Evolutionary conservation across 2,888 invertebrate genomes (phyloP).

Genomic region (Theretra japonica): DNA sequence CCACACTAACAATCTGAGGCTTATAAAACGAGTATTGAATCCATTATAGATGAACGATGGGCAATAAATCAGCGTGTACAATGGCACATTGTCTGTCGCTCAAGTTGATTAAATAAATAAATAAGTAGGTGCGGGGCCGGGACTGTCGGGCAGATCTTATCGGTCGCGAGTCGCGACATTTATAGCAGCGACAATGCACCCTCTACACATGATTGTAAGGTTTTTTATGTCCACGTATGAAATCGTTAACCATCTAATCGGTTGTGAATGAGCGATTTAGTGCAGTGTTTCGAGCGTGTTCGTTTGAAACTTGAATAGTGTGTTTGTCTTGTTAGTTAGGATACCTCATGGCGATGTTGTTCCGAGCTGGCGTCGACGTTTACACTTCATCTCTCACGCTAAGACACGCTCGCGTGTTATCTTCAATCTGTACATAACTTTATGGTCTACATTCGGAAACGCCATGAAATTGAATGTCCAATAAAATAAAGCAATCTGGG

Average conservation of each 20-base stretch:
- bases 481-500: conserved; percentile 18
- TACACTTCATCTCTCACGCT: conserved; percentile 56
- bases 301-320: conserved; percentile 51
- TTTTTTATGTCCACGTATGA: conserved; percentile 40
- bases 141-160: conserved; percentile 78
- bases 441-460: conserved; percentile 20
- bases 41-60: conserved; percentile 53
- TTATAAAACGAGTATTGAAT: conserved; percentile 49
- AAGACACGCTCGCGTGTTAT: neutral
- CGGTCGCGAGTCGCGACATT: conserved; percentile 63
- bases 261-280: conserved; percentile 42
- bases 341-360: conserved; percentile 49
- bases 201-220: conserved; percentile 49
- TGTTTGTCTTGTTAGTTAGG: conserved; percentile 50
- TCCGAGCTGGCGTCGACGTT: conserved; percentile 52
- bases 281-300: conserved; percentile 53
- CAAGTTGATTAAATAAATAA: conserved; percentile 81
- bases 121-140: conserved; percentile 80
- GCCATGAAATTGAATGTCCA: conserved; percentile 16
- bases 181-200: conserved; percentile 63
- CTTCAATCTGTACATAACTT: conserved; percentile 6
- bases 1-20: conserved; percentile 26
- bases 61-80: conserved; percentile 81
- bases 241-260: conserved; percentile 51
- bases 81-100: conserved; percentile 83